Percentiles rank a stretch among this genome's conserved stretches.
These are phyloP conservation scores for Rutilus rutilus DNA, from an alignment of 2,113 vertebrate species.

Conservation along the genomic window DNA sequence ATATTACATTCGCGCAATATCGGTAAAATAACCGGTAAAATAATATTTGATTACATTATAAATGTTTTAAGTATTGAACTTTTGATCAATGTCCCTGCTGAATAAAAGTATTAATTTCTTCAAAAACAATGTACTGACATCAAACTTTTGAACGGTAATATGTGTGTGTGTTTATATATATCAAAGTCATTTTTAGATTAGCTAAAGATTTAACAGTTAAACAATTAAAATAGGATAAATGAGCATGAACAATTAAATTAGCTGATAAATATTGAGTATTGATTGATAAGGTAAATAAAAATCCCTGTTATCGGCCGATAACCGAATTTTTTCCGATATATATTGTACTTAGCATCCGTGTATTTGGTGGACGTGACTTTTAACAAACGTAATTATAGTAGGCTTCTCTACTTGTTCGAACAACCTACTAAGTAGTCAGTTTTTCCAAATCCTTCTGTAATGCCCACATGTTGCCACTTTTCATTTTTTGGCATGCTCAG, in stretches of 20 bases:
- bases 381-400: not conserved
- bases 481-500: not conserved
- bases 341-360: not conserved
- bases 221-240: not conserved
- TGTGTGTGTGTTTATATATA: too few relatives aligned
- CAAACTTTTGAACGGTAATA: too few relatives aligned
- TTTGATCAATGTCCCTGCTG: too few relatives aligned
- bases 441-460: not conserved
- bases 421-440: not conserved
- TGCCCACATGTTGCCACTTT: not conserved
- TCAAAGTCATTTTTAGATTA: not conserved
- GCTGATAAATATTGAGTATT: not conserved
- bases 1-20: not conserved
- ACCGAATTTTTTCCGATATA: not conserved
- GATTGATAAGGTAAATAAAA: not conserved
- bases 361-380: too few relatives aligned
- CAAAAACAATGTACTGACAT: too few relatives aligned
- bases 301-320: not conserved
- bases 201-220: not conserved
- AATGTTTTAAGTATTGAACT: too few relatives aligned
- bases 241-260: not conserved
- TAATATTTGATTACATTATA: too few relatives aligned
- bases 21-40: too few relatives aligned
- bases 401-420: not conserved
- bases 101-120: too few relatives aligned